A percentile compares a stretch with the other conserved stretches of the same genome.
Conservation (phyloP, 2,888 invertebrate genomes). For the Lycaena phlaeas region DNA sequence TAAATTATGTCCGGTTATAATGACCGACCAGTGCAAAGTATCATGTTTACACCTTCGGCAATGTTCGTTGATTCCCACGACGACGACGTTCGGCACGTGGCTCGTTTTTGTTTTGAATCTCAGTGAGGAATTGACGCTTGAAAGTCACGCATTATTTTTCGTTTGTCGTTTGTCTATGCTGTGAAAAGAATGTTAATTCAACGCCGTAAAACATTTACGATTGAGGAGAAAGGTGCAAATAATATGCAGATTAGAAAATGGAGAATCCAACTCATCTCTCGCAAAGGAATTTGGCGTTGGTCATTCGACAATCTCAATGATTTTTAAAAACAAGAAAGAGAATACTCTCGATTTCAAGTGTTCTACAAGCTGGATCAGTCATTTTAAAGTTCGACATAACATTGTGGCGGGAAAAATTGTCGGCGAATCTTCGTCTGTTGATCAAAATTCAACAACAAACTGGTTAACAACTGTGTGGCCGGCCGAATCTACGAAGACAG, state of each 20-base stretch:
- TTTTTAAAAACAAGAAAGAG: constrained; percentile 21
- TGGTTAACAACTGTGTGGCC: constrained; percentile 19
- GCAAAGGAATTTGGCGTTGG: constrained; percentile 20
- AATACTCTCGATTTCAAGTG: constrained; percentile 17
- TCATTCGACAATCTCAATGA: constrained; percentile 20
- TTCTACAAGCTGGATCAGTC: constrained; percentile 19
- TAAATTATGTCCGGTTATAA: constrained; percentile 17
- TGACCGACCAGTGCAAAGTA: constrained; percentile 15
- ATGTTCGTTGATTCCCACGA: constrained; percentile 10
- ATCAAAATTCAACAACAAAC: constrained; percentile 19
- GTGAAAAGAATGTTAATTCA: constrained; percentile 5
- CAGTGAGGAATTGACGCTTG: too few species aligned
- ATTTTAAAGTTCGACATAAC: constrained; percentile 20
- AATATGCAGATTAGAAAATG: constrained; percentile 18
- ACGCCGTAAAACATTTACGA: constrained; percentile 15
- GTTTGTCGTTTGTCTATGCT: too few species aligned
- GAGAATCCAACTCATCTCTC: constrained; percentile 17
- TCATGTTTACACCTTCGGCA: too few species aligned
- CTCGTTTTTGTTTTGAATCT: constrained; percentile 13
- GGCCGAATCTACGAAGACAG: constrained; percentile 16
- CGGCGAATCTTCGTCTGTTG: constrained; percentile 16
- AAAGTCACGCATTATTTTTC: too few species aligned
- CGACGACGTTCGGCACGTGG: constrained; percentile 13
- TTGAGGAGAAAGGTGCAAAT: constrained; percentile 18
- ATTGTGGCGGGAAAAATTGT: constrained; percentile 18